Evolutionary conservation across 2,888 invertebrate genomes (phyloP), one percentile per base, ranked within the genome.

Genomic region (Lydus trimaculatus): DNA sequence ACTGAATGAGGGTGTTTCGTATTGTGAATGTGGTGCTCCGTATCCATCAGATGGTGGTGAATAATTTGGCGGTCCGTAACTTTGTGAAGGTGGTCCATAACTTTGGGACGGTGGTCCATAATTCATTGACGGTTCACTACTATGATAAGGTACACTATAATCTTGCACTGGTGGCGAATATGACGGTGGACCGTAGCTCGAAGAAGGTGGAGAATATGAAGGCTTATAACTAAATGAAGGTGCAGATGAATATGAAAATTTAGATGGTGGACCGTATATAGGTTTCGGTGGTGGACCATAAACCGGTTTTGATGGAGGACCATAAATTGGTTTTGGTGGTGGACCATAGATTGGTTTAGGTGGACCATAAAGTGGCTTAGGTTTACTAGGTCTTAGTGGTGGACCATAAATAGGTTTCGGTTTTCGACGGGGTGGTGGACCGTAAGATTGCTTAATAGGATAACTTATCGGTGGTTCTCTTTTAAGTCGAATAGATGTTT

Each of bases 351-450:
- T 60, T 8, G 76, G 74, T 68, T 72, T 75, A 5, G 78, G 78
- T 67, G 75, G 70, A 17, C 80, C 79, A 61, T 80, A 80, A 1
- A 58, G 56, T 13, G 75, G 64, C 52, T 68, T 73, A 1, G 31
- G 64, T 11, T 75, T 74, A n/a, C 31, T 56, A 36, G 71, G 69
- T 56, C 70, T 73, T 33, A 76, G 78, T 31, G 80, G 77, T 15
- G 73, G 80, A n/a, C 80, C 79, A 62, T 80, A 80, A 20, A 73
- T 64, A 23, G 77, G 78, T 68, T 75, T 76, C 31, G 61, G 65
- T 8, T 70, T 73, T n/a, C 69, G 66, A 52, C 72, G 64, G 25
- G 70, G 64, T 9, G 75, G 70, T 6, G 71, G 69, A 48, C 52
- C 28, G 25, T 73, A 71, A 11, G 74, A 71, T 36, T 72, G 67